These are phyloP conservation scores for Thamnophis sirtalis DNA, from an alignment of 2,113 vertebrate species.

Conservation along the genomic window DNA sequence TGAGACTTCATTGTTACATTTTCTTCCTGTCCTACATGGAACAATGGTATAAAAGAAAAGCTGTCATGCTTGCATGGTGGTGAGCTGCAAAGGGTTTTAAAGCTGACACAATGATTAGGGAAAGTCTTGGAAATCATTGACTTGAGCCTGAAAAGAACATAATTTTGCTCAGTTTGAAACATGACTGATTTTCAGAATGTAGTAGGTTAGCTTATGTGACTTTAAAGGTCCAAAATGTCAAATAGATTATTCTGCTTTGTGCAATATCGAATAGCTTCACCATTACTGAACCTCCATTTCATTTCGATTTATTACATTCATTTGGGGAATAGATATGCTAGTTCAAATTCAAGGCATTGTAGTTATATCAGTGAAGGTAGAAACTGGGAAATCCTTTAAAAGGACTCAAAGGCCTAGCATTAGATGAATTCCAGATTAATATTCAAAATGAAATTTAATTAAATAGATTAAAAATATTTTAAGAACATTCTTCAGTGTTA, in stretches of 20 bases:
- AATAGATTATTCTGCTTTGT: slow-evolving; percentile 2
- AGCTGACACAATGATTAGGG: neutral
- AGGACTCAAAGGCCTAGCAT: neutral
- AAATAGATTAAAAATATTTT: neutral
- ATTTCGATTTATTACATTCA: neutral
- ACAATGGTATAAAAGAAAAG: neutral
- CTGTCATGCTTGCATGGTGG: neutral
- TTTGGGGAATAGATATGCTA: neutral
- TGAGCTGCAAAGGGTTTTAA: neutral
- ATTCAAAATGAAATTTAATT: neutral
- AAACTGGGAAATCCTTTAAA: neutral
- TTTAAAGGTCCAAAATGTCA: slow-evolving; percentile 14
- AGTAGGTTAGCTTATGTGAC: neutral
- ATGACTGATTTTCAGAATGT: slow-evolving; percentile 1
- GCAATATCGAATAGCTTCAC: neutral
- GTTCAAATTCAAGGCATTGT: neutral
- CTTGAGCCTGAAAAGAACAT: slow-evolving; percentile 10
- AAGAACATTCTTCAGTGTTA: neutral
- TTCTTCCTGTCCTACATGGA: neutral
- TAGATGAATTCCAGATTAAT: neutral
- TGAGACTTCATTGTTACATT: slow-evolving; percentile 4
- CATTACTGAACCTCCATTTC: slow-evolving; percentile 2
- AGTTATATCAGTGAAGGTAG: neutral
- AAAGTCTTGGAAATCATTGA: slow-evolving; percentile 14
- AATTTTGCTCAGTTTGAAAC: slow-evolving; percentile 31